Conservation (phyloP, 2,888 invertebrate species). For the Caenorhabditis sp. region DNA sequence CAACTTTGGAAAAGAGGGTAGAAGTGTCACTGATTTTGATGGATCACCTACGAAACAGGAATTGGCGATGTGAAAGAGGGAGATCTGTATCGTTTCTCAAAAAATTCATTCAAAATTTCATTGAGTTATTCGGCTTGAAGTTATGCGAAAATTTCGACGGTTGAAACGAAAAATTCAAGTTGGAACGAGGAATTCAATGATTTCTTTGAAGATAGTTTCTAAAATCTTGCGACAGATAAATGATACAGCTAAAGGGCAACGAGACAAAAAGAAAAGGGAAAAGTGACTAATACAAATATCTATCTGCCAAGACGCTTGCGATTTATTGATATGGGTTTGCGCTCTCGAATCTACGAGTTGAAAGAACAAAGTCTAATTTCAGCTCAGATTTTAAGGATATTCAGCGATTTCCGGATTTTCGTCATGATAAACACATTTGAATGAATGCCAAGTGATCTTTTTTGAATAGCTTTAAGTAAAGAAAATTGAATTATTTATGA, state of each 20-base stretch:
- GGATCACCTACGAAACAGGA: slow-evolving; percentile 53
- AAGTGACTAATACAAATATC: slow-evolving; percentile 13
- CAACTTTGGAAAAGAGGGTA: slow-evolving; percentile 26
- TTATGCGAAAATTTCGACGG: no score
- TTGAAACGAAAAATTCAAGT: not conserved
- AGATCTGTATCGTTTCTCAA: slow-evolving; percentile 45
- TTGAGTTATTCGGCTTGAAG: not conserved
- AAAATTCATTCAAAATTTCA: not conserved
- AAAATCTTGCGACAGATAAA: not conserved
- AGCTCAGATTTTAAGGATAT: no score
- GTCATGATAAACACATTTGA: no score
- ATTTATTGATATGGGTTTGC: no score
- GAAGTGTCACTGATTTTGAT: slow-evolving; percentile 44
- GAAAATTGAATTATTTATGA: no score
- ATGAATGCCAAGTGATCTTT: no score
- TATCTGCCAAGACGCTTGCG: slow-evolving; percentile 35
- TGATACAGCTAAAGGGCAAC: slow-evolving; percentile 9
- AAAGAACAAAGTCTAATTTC: no score
- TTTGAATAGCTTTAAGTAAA: no score
- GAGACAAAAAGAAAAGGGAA: not conserved
- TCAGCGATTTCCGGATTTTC: no score
- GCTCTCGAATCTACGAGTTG: no score
- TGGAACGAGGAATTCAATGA: no score
- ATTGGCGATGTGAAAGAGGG: slow-evolving; percentile 25
- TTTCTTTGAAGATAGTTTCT: no score